Conservation (phyloP, 2,888 invertebrate genomes). For the Dryocosmus kuriphilus region DNA sequence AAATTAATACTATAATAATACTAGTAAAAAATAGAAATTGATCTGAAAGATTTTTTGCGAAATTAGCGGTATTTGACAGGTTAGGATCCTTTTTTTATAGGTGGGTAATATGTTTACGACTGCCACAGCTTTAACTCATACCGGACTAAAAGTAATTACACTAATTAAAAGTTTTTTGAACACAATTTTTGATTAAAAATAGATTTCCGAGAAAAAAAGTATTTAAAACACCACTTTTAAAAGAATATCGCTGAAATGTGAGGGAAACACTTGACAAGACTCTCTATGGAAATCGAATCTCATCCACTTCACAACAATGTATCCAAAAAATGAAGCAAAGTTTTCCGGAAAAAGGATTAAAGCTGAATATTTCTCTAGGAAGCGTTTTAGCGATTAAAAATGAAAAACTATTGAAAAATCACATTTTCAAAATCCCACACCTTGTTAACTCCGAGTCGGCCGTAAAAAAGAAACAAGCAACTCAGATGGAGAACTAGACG, state of each 20-base stretch:
- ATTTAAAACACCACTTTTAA: neutral
- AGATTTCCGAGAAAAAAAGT: neutral
- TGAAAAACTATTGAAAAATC: neutral
- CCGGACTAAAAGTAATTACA: neutral
- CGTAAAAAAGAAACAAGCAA: slow-evolving; percentile 22
- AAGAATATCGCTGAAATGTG: neutral
- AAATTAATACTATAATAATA: neutral
- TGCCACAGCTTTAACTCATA: neutral
- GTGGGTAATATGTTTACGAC: slow-evolving; percentile 25
- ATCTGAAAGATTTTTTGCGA: neutral
- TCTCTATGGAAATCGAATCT: slow-evolving; percentile 5
- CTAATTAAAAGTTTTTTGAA: too few relatives aligned
- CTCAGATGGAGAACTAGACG: neutral
- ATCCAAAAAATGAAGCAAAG: neutral
- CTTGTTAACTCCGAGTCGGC: slow-evolving; percentile 19
- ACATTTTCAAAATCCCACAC: slow-evolving; percentile 20
- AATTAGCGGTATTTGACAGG: slow-evolving; percentile 13
- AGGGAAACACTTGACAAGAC: slow-evolving; percentile 4
- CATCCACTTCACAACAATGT: slow-evolving; percentile 20
- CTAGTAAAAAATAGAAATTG: neutral
- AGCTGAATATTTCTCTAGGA: neutral
- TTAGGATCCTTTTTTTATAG: slow-evolving; percentile 9
- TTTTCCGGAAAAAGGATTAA: neutral
- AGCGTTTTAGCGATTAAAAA: slow-evolving; percentile 1
- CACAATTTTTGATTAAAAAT: neutral